Evolutionary conservation across 1,140 invertebrate species (phyloP).

Genomic region (Saxidomus purpurata): DNA sequence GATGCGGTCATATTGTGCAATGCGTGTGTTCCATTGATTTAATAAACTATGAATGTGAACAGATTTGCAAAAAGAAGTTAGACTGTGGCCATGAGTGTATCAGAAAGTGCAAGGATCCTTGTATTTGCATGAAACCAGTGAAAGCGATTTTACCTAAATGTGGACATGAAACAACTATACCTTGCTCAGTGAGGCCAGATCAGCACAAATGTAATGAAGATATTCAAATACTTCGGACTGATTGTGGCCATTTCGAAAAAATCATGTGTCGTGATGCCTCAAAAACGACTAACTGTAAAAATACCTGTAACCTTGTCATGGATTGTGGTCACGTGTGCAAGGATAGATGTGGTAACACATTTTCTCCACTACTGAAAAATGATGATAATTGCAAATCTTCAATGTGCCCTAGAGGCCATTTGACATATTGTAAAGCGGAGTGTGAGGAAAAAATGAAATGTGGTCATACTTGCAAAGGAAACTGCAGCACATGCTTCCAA

Average conservation of each 20-base stretch:
- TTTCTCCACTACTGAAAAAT: background rate
- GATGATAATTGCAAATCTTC: background rate
- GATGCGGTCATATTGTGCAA: background rate
- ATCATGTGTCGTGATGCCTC: constrained; percentile 73
- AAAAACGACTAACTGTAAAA: background rate
- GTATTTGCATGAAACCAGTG: constrained; percentile 74
- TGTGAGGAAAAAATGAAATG: constrained; percentile 71
- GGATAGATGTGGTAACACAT: background rate
- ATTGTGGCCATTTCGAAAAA: constrained; percentile 82
- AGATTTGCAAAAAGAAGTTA: constrained; percentile 78
- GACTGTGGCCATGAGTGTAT: constrained; percentile 71
- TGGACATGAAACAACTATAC: constrained; percentile 66
- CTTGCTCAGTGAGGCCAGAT: constrained; percentile 66
- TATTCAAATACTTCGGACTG: constrained; percentile 70
- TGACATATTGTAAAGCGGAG: constrained; percentile 35
- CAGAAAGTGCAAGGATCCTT: constrained; percentile 76
- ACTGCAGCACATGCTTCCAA: constrained; percentile 87
- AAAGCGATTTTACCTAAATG: constrained; percentile 66
- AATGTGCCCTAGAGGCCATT: constrained; percentile 7
- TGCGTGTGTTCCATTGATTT: background rate
- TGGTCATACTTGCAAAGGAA: constrained; percentile 77
- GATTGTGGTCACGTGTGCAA: background rate
- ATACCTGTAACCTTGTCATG: background rate
- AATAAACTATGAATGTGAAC: constrained; percentile 67
- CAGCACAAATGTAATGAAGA: constrained; percentile 65